A percentile compares a stretch with the other conserved stretches of the same genome.
These are phyloP conservation scores for Synaphobranchus kaupii DNA, from an alignment of 2,797 vertebrate species.

Conservation along the genomic window DNA sequence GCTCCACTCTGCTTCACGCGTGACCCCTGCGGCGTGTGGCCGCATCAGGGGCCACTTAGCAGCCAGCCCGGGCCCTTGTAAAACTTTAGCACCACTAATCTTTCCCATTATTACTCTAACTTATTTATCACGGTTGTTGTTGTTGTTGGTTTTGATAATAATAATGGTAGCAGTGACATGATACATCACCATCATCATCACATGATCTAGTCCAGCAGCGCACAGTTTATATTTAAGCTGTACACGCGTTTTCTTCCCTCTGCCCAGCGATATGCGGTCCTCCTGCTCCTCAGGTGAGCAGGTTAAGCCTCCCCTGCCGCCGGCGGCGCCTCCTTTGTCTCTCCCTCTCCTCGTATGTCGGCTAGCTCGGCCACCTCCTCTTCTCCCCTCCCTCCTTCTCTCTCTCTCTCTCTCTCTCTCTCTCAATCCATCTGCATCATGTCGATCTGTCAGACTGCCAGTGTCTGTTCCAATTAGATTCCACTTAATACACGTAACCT, in stretches of 20 bases:
- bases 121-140: not conserved
- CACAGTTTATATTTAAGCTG: not conserved
- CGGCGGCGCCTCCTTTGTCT: not conserved
- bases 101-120: not conserved
- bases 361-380: constrained; percentile 59
- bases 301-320: constrained; percentile 9
- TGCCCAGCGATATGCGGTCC: not conserved
- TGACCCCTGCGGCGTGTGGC: constrained; percentile 17
- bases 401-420: constrained; percentile 50
- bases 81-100: not conserved
- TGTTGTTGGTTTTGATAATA: constrained; percentile 19
- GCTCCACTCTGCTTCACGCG: constrained; percentile 8
- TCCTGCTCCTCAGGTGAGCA: not conserved
- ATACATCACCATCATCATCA: not conserved
- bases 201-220: not conserved
- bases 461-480: constrained; percentile 89
- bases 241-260: not conserved
- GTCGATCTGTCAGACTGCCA: constrained; percentile 87
- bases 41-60: constrained; percentile 4
- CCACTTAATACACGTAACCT: constrained; percentile 89
- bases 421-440: constrained; percentile 86
- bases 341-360: constrained; percentile 42
- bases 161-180: not conserved
- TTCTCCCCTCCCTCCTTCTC: constrained; percentile 40
- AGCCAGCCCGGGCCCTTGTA: not conserved